Base-by-base conservation (phyloP, 2,888 invertebrate species). In the Oegoconia quadripuncta region DNA sequence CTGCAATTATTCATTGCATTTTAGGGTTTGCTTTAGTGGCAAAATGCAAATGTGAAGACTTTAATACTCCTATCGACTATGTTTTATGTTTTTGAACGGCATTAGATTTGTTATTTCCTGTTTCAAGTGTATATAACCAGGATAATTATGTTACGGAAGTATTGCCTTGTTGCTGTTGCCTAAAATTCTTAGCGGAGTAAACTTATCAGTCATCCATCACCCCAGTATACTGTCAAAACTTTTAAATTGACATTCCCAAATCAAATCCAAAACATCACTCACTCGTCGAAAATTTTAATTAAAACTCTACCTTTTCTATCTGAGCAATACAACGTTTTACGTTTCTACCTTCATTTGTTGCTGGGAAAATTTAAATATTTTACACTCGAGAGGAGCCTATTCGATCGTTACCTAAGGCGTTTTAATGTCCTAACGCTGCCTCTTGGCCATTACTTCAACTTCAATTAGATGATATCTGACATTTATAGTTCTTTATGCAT, bases 401-500 rank as follows among this genome's bases (percentile, higher is more conserved):
- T 59, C 67, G 70, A 78, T 77, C 73, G 73, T 75, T 74, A 74
- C 74, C 70, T 72, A 61, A 71, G 77, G 72, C 76, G 60, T 73
- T 83, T 80, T 80, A 83, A 82, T 73, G 74, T 60, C 55, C 55
- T 44, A 38, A 40, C 52, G 51, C 52, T 41, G 50, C 64, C 59
- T 52, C 63, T 50, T 55, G 46, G 31, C 64, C 74, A 70, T 83
- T 75, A 79, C 70, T 78, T 59, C 56, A 60, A 63, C 69, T 83
- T 86, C 82, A 84, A 84, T 86, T 83, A 83, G 83, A 86, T 84
- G 76, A 78, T 84, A 86, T 86, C 84, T 75, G 79, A 82, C 83
- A 57, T 83, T 84, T 80, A 84, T 82, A 84, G 83, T 84, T 82
- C 82, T 84, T 84, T 84, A 81, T 80, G 82, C 76, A 83, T 84